Evolutionary conservation across 2,113 vertebrate species (phyloP).

Genomic region (Mormoops blainvillei): DNA sequence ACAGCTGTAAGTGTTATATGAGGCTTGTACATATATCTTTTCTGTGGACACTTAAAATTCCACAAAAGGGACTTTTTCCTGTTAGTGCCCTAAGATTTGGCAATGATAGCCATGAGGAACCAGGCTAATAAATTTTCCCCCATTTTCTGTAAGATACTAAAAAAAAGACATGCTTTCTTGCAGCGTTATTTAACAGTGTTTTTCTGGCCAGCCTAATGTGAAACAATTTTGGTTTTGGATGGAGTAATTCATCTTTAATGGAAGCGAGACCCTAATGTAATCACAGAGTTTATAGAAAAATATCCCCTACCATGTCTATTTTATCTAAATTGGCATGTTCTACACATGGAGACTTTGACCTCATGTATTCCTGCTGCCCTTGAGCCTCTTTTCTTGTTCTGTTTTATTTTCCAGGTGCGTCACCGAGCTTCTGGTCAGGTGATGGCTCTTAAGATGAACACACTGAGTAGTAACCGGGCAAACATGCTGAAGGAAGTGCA

Average conservation of each 20-base stretch:
- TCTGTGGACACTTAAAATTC: slow-evolving; percentile 4
- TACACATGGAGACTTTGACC: not conserved
- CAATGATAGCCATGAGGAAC: not conserved
- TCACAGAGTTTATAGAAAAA: not conserved
- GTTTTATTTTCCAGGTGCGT: slow-evolving; percentile 85
- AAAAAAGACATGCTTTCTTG: not conserved
- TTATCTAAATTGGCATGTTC: slow-evolving; percentile 23
- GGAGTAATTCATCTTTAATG: slow-evolving; percentile 27
- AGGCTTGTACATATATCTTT: not conserved
- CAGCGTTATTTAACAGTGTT: not conserved
- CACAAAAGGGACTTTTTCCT: not conserved
- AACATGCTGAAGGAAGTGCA: slow-evolving; percentile 98
- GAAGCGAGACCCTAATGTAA: slow-evolving; percentile 1
- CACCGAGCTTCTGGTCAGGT: slow-evolving; percentile 95
- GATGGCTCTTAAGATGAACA: slow-evolving; percentile 99
- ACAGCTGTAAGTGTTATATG: not conserved
- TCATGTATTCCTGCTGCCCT: not conserved
- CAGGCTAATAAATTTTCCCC: not conserved
- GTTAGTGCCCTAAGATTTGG: not conserved
- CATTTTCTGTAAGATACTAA: not conserved
- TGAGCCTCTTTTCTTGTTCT: slow-evolving; percentile 40
- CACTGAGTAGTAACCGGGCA: slow-evolving; percentile 94
- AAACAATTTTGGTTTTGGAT: slow-evolving; percentile 5
- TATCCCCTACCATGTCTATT: not conserved
- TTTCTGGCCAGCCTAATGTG: not conserved